Evolutionary conservation across 2,888 invertebrate genomes (phyloP).

Genomic region (Polymixis lichenea): DNA sequence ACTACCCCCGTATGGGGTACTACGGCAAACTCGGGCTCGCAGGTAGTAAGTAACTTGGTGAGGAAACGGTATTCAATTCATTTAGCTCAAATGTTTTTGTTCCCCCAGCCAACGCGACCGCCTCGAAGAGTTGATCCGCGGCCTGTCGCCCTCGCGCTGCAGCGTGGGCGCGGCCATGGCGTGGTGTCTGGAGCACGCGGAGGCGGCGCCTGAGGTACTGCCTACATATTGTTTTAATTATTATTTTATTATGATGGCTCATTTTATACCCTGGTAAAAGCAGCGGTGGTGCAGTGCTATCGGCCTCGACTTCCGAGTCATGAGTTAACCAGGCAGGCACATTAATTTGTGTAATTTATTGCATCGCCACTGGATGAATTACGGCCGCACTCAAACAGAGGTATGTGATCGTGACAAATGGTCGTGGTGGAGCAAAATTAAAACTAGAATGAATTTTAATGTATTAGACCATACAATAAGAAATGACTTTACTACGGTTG

Average conservation of each 20-base stretch:
- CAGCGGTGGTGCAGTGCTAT: too few relatives aligned
- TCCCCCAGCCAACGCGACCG: conserved; percentile 95
- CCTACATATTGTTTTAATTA: neutral
- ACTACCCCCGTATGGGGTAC: too few relatives aligned
- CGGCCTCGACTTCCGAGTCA: too few relatives aligned
- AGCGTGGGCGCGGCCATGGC: conserved; percentile 99
- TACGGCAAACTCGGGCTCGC: too few relatives aligned
- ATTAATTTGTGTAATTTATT: neutral
- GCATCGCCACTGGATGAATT: neutral
- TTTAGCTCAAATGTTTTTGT: conserved; percentile 21
- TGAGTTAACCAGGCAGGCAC: neutral
- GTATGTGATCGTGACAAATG: neutral
- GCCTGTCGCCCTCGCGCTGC: conserved; percentile 94
- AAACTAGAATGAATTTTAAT: too few relatives aligned
- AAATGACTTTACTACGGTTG: too few relatives aligned
- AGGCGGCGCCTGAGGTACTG: conserved; percentile 96
- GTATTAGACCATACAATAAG: too few relatives aligned
- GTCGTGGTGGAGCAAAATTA: too few relatives aligned
- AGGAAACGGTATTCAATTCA: too few relatives aligned
- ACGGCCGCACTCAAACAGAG: neutral
- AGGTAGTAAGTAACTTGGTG: too few relatives aligned
- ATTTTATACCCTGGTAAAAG: too few relatives aligned
- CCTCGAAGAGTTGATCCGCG: conserved; percentile 97
- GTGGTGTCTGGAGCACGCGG: conserved; percentile 99
- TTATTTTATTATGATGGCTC: neutral